Percentiles rank a stretch among this genome's conserved stretches.
These are phyloP conservation scores for Poeciliopsis prolifica DNA, from an alignment of 2,113 vertebrate genomes.

Conservation along the genomic window DNA sequence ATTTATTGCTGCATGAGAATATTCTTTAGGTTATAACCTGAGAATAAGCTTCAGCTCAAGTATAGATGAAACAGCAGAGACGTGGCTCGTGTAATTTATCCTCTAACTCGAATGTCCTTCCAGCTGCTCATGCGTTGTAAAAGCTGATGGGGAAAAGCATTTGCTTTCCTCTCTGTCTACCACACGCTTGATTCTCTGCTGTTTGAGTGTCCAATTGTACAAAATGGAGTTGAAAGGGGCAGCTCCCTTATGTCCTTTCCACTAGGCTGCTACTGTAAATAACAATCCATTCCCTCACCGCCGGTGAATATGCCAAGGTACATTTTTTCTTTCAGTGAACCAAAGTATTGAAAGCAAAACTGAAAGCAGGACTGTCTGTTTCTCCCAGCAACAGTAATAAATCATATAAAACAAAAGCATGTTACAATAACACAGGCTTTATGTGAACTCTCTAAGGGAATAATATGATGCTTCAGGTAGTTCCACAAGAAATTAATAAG, in stretches of 20 bases:
- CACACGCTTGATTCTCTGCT: conserved; percentile 51
- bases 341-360: not conserved
- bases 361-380: not conserved
- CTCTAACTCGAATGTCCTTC: conserved; percentile 25
- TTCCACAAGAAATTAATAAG: too few relatives aligned
- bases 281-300: conserved; percentile 18
- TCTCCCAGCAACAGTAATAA: not conserved
- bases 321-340: not conserved
- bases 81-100: conserved; percentile 25
- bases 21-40: not conserved
- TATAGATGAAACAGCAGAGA: conserved; percentile 23
- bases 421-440: not conserved
- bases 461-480: too few relatives aligned
- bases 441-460: not conserved
- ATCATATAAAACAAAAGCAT: not conserved
- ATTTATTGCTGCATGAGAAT: not conserved
- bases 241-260: conserved; percentile 49
- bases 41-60: conserved; percentile 11
- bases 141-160: conserved; percentile 36
- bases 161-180: conserved; percentile 24
- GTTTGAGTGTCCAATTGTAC: conserved; percentile 46
- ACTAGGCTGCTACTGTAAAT: conserved; percentile 55
- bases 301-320: not conserved
- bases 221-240: conserved; percentile 63
- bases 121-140: conserved; percentile 24